Evolutionary conservation across 64 coral and sea anemone genomes (phyloP).

Genomic region (Exaiptasia diaphana): DNA sequence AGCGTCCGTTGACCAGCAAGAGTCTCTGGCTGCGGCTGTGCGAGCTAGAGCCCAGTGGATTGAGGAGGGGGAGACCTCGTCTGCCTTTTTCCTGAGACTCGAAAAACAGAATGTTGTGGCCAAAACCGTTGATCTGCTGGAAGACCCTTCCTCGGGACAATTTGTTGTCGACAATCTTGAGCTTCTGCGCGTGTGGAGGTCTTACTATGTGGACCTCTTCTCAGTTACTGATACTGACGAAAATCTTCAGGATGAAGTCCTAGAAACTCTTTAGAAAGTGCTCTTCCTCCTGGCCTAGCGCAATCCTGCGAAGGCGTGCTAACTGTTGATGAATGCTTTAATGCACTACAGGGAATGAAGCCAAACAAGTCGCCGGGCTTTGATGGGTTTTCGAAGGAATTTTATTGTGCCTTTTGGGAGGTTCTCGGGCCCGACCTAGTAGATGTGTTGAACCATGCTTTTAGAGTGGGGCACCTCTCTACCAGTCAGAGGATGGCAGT

Average conservation of each 20-base stretch:
- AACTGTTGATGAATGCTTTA: not conserved
- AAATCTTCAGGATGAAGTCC: not conserved
- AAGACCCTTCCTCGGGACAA: not conserved
- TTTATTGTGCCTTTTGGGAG: constrained; percentile 33
- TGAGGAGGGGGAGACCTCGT: constrained; percentile 29
- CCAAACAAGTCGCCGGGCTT: not conserved
- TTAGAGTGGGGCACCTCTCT: not conserved
- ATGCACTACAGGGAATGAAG: constrained; percentile 2
- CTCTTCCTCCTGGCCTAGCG: not conserved
- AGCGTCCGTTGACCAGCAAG: not conserved
- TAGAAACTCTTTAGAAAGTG: not conserved
- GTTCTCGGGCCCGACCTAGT: not conserved
- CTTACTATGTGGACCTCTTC: not conserved
- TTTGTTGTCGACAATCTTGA: not conserved
- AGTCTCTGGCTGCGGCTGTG: not conserved
- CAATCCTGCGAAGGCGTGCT: not conserved
- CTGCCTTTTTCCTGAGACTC: not conserved
- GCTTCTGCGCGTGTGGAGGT: not conserved
- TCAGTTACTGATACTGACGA: not conserved
- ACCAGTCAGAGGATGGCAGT: not conserved
- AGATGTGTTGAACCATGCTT: not conserved
- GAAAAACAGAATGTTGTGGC: not conserved
- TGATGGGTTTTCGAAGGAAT: constrained; percentile 53
- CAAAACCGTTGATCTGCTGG: not conserved
- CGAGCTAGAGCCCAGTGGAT: not conserved